phyloP scores from a whole-genome alignment of 2,797 vertebrate genomes.

The Girardinus metallicus region DNA sequence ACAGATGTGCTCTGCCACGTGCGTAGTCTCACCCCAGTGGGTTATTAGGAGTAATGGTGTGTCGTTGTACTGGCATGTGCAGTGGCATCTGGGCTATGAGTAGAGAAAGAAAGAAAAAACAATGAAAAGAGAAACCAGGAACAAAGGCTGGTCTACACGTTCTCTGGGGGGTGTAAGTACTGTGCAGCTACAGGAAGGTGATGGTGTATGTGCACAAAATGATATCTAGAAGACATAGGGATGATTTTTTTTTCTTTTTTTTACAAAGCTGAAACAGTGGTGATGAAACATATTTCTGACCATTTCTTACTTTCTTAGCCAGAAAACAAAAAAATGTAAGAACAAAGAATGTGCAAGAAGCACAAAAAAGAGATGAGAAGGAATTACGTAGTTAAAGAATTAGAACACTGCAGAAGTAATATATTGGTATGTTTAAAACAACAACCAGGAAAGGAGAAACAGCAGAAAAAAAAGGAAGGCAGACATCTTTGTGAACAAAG shows the following conservation, averaged over 20 bases:
- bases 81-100: constrained; percentile 58
- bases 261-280: constrained; percentile 4
- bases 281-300: background rate
- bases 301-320: background rate
- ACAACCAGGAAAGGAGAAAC: constrained; percentile 22
- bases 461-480: constrained; percentile 24
- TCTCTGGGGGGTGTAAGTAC: constrained; percentile 25
- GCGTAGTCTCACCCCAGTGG: constrained; percentile 45
- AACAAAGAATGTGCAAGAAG: background rate
- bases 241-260: background rate
- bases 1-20: constrained; percentile 46
- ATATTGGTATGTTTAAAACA: constrained; percentile 17
- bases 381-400: background rate
- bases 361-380: background rate
- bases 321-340: background rate
- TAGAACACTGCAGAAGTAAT: constrained; percentile 7
- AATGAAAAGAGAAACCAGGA: constrained; percentile 4
- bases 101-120: background rate
- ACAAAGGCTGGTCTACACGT: constrained; percentile 21
- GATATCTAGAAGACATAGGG: constrained; percentile 13
- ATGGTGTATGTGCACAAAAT: constrained; percentile 9
- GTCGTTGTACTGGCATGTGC: constrained; percentile 68
- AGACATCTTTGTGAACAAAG: constrained; percentile 72
- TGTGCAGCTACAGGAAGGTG: constrained; percentile 18
- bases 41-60: constrained; percentile 66